phyloP scores from a whole-genome alignment of 2,888 invertebrate genomes.

The Cheilosia variabilis region DNA sequence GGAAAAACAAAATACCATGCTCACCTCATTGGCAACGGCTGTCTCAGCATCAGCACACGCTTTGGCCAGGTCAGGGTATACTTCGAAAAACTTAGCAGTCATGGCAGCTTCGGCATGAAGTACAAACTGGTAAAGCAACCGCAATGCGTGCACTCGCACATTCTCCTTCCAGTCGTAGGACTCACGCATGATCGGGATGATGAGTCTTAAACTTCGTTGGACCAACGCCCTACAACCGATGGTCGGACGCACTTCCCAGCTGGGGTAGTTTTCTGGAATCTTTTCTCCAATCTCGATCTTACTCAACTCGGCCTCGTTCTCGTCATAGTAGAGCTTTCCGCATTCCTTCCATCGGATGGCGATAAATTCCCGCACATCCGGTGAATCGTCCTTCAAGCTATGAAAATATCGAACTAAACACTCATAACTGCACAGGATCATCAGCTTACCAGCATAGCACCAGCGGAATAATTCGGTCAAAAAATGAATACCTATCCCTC shows the following conservation, averaged over 20 bases:
- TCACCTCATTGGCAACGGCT: constrained; percentile 78
- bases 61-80: constrained; percentile 80
- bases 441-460: constrained; percentile 89
- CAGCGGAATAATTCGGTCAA: constrained; percentile 93
- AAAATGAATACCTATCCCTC: constrained; percentile 94
- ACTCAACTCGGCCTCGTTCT: constrained; percentile 94
- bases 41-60: constrained; percentile 80
- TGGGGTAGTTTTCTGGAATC: constrained; percentile 89
- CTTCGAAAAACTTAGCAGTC: constrained; percentile 82
- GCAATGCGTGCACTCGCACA: constrained; percentile 82
- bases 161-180: constrained; percentile 83
- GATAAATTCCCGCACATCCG: constrained; percentile 88
- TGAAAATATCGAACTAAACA: constrained; percentile 50
- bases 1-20: not conserved
- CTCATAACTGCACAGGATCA: not conserved
- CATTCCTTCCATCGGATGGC: constrained; percentile 88
- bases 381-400: constrained; percentile 91
- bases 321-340: constrained; percentile 91
- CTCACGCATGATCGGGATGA: constrained; percentile 81
- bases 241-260: constrained; percentile 89
- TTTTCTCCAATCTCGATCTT: constrained; percentile 91
- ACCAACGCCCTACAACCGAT: constrained; percentile 93
- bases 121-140: constrained; percentile 82
- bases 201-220: constrained; percentile 86
- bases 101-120: constrained; percentile 82